Percentiles rank a stretch among this genome's conserved stretches.
Evolutionary conservation across 1,140 invertebrate species (phyloP).

Genomic region (Radopholus similis): DNA sequence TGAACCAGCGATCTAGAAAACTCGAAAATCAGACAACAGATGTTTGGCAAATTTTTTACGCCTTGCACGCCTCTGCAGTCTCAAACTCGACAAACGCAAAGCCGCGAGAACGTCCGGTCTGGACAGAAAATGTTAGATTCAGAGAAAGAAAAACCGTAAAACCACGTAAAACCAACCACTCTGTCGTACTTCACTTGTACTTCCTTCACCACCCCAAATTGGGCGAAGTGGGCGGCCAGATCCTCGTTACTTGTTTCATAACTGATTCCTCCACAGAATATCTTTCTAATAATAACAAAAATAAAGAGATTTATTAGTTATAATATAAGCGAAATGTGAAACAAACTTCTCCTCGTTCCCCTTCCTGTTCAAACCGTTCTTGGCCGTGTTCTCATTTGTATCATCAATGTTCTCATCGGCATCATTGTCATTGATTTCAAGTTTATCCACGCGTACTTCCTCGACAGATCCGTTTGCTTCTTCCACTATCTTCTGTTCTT

Average conservation of each 20-base stretch:
- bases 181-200: constrained; percentile 60
- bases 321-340: neutral
- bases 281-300: constrained; percentile 46
- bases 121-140: neutral
- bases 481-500: neutral
- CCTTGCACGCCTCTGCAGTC: constrained; percentile 52
- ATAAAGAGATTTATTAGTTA: neutral
- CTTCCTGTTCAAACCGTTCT: constrained; percentile 16
- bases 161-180: constrained; percentile 40
- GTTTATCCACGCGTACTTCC: neutral
- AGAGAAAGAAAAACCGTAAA: neutral
- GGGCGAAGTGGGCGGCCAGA: constrained; percentile 46
- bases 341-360: neutral
- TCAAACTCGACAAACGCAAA: constrained; percentile 60
- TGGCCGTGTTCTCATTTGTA: constrained; percentile 5
- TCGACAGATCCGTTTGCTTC: neutral
- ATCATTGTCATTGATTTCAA: constrained; percentile 1
- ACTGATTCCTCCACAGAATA: constrained; percentile 58
- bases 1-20: constrained; percentile 40
- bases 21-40: too few species aligned
- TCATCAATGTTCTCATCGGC: neutral
- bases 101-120: constrained; percentile 46
- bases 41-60: neutral
- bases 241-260: constrained; percentile 56
- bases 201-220: constrained; percentile 56